These are phyloP conservation scores for Paedocypris sp. DNA, from an alignment of 2,113 vertebrate genomes.

Conservation along the genomic window DNA sequence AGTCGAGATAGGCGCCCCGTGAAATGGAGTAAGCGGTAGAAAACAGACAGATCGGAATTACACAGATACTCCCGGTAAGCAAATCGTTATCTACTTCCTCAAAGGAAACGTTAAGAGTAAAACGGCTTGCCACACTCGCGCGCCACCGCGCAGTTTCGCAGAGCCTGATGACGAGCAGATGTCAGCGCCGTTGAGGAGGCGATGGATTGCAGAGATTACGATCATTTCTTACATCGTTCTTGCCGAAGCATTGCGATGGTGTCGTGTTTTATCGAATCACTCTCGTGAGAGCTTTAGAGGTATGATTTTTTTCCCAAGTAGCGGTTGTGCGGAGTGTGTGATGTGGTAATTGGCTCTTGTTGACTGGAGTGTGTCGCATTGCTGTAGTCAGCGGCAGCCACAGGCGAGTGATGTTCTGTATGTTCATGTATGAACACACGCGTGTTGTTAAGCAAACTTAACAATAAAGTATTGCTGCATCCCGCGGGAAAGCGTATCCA, in stretches of 20 bases:
- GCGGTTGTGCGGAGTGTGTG: neutral
- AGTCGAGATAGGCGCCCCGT: no score
- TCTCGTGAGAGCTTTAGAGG: neutral
- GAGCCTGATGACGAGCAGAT: conserved; percentile 46
- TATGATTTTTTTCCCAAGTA: neutral
- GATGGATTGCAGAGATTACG: neutral
- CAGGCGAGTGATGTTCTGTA: neutral
- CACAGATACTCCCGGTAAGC: no score
- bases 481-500: neutral
- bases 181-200: conserved; percentile 33
- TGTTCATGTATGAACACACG: neutral
- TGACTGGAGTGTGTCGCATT: conserved; percentile 54
- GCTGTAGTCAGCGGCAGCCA: conserved; percentile 43
- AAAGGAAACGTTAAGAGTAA: no score
- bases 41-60: no score
- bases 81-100: no score
- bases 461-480: neutral
- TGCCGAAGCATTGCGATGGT: no score
- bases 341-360: neutral
- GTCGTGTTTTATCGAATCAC: neutral
- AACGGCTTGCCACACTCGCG: no score
- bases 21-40: no score
- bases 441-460: neutral
- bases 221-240: neutral
- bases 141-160: conserved; percentile 17